phyloP scores from a whole-genome alignment of 1,140 invertebrate genomes.

The Drosophila nigrodunni region DNA sequence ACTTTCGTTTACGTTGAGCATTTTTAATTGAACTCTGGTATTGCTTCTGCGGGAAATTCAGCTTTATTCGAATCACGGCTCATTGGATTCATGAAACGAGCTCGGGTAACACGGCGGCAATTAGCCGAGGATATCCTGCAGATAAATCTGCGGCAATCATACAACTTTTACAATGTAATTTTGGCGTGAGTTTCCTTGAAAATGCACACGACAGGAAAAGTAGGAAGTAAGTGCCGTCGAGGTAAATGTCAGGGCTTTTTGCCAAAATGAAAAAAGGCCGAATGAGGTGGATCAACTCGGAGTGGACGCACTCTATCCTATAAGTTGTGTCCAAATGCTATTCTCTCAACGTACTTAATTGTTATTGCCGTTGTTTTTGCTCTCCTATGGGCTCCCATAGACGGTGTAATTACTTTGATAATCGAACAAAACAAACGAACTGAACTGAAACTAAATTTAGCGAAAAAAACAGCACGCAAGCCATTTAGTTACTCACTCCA shows the following conservation, averaged over 20 bases:
- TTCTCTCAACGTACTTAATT: slow-evolving; percentile 50
- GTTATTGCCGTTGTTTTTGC: slow-evolving; percentile 55
- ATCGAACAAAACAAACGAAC: slow-evolving; percentile 41
- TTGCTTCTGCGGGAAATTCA: slow-evolving; percentile 15
- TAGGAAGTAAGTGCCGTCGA: background rate
- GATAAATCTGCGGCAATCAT: slow-evolving; percentile 71
- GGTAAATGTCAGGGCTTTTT: slow-evolving; percentile 61
- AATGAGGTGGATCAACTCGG: slow-evolving; percentile 50
- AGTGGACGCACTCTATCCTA: background rate
- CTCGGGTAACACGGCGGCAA: background rate
- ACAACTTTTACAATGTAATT: slow-evolving; percentile 75
- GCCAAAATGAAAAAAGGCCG: slow-evolving; percentile 54
- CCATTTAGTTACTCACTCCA: slow-evolving; percentile 55
- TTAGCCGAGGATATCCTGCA: slow-evolving; percentile 14
- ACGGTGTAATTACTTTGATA: slow-evolving; percentile 68
- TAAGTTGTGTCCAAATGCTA: slow-evolving; percentile 34
- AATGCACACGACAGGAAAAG: background rate
- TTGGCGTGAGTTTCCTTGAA: slow-evolving; percentile 14
- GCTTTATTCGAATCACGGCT: background rate
- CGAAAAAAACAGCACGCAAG: slow-evolving; percentile 58
- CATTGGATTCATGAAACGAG: background rate
- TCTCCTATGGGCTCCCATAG: slow-evolving; percentile 3
- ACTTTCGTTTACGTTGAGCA: background rate
- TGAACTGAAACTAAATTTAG: slow-evolving; percentile 58
- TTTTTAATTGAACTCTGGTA: slow-evolving; percentile 46